Evolutionary conservation across 2,888 invertebrate genomes (phyloP).

Genomic region (Mimas tiliae): DNA sequence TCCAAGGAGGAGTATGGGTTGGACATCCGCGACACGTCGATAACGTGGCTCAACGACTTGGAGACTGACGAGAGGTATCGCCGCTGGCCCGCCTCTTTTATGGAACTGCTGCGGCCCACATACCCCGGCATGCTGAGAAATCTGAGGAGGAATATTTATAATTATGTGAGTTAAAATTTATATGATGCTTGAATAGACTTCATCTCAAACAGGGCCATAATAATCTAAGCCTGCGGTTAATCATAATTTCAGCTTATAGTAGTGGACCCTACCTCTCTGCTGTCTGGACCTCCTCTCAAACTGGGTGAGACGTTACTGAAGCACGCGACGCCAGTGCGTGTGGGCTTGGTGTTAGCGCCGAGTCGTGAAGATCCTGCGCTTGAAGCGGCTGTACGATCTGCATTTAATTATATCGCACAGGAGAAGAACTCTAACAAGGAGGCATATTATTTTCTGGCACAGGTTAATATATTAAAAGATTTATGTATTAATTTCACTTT

Average conservation of each 20-base stretch:
- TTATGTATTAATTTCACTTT: too few relatives aligned
- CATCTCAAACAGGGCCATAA: too few relatives aligned
- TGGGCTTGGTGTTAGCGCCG: slow-evolving; percentile 93
- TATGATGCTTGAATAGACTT: neutral
- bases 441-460: slow-evolving; percentile 93
- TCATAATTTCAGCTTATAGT: slow-evolving; percentile 87
- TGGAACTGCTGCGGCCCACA: slow-evolving; percentile 96
- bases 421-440: slow-evolving; percentile 88
- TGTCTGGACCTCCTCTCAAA: slow-evolving; percentile 90
- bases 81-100: slow-evolving; percentile 94
- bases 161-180: slow-evolving; percentile 87
- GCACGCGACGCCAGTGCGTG: slow-evolving; percentile 94
- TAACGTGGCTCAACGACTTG: slow-evolving; percentile 97
- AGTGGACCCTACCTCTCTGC: slow-evolving; percentile 91
- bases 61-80: slow-evolving; percentile 95
- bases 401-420: slow-evolving; percentile 95
- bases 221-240: too few relatives aligned
- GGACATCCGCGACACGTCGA: slow-evolving; percentile 96
- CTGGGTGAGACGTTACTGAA: slow-evolving; percentile 95
- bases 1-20: slow-evolving; percentile 93
- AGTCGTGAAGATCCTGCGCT: slow-evolving; percentile 87
- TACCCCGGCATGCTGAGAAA: slow-evolving; percentile 99
- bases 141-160: slow-evolving; percentile 93
- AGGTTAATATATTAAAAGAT: slow-evolving; percentile 78
- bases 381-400: slow-evolving; percentile 93